These are phyloP conservation scores for Amphiprion percula DNA, from an alignment of 2,113 vertebrate genomes.

Conservation along the genomic window DNA sequence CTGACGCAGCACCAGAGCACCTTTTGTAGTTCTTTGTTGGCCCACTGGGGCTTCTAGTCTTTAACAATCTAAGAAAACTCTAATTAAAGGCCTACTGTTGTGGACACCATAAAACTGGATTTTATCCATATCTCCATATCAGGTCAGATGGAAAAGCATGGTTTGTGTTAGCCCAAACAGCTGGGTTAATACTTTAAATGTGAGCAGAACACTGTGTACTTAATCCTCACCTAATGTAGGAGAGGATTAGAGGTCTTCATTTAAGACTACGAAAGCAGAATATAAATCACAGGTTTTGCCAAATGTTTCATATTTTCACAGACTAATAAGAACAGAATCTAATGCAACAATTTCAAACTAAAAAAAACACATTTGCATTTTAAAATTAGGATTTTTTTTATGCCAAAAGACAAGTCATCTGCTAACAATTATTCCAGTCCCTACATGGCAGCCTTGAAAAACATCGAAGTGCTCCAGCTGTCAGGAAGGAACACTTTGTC, in stretches of 20 bases:
- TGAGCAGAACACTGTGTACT: constrained; percentile 1
- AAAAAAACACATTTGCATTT: too few relatives aligned
- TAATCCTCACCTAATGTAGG: constrained; percentile 50
- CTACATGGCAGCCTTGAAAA: neutral
- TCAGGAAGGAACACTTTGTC: constrained; percentile 29
- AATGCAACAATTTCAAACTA: neutral
- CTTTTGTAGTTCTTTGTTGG: neutral
- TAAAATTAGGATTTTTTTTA: too few relatives aligned
- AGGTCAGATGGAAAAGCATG: neutral
- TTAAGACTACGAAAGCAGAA: constrained; percentile 16
- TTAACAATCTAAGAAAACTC: neutral
- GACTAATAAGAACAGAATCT: neutral
- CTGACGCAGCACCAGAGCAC: neutral
- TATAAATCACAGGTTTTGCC: neutral
- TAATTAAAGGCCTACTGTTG: neutral
- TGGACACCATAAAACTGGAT: neutral
- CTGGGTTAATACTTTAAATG: constrained; percentile 20
- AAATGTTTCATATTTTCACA: neutral
- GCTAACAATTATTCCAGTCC: neutral
- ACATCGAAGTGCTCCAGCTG: neutral
- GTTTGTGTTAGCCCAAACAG: neutral
- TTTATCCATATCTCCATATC: neutral
- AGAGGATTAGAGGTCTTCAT: constrained; percentile 32
- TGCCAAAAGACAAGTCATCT: neutral
- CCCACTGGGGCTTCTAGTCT: neutral